Percentiles rank a stretch among this genome's conserved stretches.
phyloP scores from a whole-genome alignment of 2,888 invertebrate genomes.

The Mylabris sibirica region DNA sequence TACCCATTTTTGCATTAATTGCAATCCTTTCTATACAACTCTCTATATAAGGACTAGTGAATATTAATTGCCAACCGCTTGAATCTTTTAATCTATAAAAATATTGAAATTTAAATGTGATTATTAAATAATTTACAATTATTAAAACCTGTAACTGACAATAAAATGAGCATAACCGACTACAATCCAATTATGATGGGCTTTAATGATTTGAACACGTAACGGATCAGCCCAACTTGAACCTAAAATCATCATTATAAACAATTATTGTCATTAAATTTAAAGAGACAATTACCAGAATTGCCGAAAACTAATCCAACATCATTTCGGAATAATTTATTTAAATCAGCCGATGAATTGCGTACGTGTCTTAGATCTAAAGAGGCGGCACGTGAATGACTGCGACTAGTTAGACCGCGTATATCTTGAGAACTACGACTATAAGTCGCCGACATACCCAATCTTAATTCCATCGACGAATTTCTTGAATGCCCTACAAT shows the following conservation, averaged over 20 bases:
- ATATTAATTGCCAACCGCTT: conserved; percentile 94
- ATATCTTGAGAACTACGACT: conserved; percentile 63
- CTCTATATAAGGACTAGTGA: conserved; percentile 92
- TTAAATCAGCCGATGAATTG: conserved; percentile 78
- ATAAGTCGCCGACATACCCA: conserved; percentile 60
- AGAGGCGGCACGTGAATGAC: conserved; percentile 85
- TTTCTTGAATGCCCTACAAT: conserved; percentile 73
- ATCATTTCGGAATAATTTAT: conserved; percentile 75
- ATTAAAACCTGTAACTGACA: conserved; percentile 73
- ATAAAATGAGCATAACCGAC: conserved; percentile 97
- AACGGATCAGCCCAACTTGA: conserved; percentile 83
- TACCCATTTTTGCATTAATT: conserved; percentile 76
- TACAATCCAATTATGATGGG: conserved; percentile 98
- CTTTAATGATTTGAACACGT: conserved; percentile 91
- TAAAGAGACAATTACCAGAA: conserved; percentile 39
- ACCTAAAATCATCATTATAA: too few relatives aligned
- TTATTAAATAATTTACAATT: too few relatives aligned
- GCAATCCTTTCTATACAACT: conserved; percentile 90
- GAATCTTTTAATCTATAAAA: conserved; percentile 86
- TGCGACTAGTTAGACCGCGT: conserved; percentile 60
- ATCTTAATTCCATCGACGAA: conserved; percentile 81
- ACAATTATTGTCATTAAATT: too few relatives aligned
- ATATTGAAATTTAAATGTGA: too few relatives aligned
- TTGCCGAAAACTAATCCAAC: conserved; percentile 74
- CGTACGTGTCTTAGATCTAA: conserved; percentile 77